Conservation (phyloP, 2,113 vertebrate genomes). For the Macheiramphus alcinus region DNA sequence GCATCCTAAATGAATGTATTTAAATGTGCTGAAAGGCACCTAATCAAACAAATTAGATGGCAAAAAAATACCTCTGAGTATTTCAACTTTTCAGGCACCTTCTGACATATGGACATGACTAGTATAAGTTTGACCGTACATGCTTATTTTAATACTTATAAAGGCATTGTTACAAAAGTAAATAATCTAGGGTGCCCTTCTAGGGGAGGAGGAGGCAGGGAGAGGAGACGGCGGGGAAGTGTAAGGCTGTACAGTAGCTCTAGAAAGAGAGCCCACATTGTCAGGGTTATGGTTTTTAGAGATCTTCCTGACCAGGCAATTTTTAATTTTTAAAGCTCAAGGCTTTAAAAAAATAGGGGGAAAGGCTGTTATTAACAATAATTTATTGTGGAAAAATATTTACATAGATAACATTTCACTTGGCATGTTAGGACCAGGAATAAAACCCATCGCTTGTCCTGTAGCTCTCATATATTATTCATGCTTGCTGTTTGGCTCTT, state of each 20-base stretch:
- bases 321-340: not conserved
- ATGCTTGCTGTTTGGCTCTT: conserved; percentile 17
- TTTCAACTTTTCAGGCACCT: not conserved
- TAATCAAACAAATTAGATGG: not conserved
- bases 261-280: not conserved
- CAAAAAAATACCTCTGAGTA: not conserved
- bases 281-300: not conserved
- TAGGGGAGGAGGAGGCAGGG: not conserved
- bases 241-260: not conserved
- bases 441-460: not conserved
- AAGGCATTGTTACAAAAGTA: not conserved
- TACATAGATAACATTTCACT: not conserved
- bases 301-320: not conserved
- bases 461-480: conserved; percentile 16
- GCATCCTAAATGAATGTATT: not conserved
- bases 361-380: not conserved
- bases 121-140: not conserved
- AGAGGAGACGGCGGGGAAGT: not conserved
- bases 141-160: not conserved
- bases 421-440: not conserved
- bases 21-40: not conserved
- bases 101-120: not conserved
- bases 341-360: not conserved
- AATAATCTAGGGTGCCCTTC: not conserved
- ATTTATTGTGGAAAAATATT: conserved; percentile 27